Conservation (phyloP, 2,113 vertebrate species). For the Rhea pennata region DNA sequence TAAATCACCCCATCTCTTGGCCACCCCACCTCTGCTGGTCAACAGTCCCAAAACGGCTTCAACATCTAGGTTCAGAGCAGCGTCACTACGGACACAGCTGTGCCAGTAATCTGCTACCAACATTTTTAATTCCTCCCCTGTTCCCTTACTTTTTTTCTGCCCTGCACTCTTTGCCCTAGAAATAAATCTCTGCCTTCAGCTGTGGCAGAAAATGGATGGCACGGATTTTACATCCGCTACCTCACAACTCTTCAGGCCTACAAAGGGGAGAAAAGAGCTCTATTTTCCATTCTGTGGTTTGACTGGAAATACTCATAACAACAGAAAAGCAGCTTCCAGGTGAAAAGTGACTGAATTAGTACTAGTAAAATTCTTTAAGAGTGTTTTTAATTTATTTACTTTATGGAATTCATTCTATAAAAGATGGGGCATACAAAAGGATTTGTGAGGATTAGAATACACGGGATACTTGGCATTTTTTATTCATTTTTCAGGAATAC, state of each 20-base stretch:
- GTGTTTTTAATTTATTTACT: background rate
- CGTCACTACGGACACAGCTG: background rate
- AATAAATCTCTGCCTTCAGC: background rate
- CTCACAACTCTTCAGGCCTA: background rate
- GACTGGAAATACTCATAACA: background rate
- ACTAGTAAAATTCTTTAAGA: background rate
- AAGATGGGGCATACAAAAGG: background rate
- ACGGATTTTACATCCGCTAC: background rate
- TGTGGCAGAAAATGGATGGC: background rate
- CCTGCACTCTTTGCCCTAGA: background rate
- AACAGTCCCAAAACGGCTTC: background rate
- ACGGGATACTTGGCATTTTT: background rate
- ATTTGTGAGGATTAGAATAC: background rate
- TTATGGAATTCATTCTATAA: background rate
- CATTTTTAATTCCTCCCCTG: background rate
- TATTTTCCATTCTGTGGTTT: background rate
- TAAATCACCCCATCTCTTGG: background rate
- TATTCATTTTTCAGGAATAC: background rate
- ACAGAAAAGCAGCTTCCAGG: background rate
- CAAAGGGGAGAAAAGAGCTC: background rate
- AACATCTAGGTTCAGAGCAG: background rate
- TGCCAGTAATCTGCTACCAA: background rate
- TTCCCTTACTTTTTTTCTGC: background rate
- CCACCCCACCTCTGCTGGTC: background rate
- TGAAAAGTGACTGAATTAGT: background rate